Base-by-base conservation (phyloP, 2,888 invertebrate genomes). In the Argyra leucocephala region DNA sequence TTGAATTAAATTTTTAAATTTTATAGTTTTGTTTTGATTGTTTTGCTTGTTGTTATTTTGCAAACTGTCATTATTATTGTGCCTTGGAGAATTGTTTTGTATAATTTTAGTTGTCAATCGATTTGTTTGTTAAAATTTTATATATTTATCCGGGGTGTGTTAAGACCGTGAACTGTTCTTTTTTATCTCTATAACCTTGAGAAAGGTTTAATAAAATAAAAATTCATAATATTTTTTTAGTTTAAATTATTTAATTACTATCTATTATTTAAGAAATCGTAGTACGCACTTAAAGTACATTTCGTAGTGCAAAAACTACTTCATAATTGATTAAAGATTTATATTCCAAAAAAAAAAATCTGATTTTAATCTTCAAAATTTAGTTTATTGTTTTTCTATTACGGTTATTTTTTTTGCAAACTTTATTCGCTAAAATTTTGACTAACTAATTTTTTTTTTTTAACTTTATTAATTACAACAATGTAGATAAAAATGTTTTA, bases 371-470 rank as follows among this genome's bases (percentile, higher is more conserved):
- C 57, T n/a, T 57, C 15, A 21, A 3, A 58, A 4, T 58, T 58
- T 22, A 22, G 21, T 5, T 22, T 59, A 15, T 26, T 26, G 24
- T 26, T 18, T 22, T 60, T 60, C 6, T 18, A 60, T 60, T 22
- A 4, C 23, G 7, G 6, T 18, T 60, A 22, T 21, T 1, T 58
- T 22, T 58, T 58, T 12, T 10, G 10, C 3, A 58, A 58, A 22
- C 9, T 15, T 22, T 58, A 21, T 57, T 57, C 18, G 5, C 21
- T n/a, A n/a, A n/a, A n/a, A n/a, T n/a, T n/a, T n/a, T n/a, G n/a
- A n/a, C n/a, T n/a, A 57, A 62, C 21, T 71, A 71, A 73, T 67
- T 66, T 72, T 79, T 82, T 65, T 82, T 62, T 57, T 36, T 24
- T 22, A 66, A 60, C 26, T 57, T 60, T 57, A 23, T 63, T 67